Percentiles rank a stretch among this genome's conserved stretches.
Evolutionary conservation across 2,888 invertebrate genomes (phyloP).

Genomic region (Oxyscelio sp.): DNA sequence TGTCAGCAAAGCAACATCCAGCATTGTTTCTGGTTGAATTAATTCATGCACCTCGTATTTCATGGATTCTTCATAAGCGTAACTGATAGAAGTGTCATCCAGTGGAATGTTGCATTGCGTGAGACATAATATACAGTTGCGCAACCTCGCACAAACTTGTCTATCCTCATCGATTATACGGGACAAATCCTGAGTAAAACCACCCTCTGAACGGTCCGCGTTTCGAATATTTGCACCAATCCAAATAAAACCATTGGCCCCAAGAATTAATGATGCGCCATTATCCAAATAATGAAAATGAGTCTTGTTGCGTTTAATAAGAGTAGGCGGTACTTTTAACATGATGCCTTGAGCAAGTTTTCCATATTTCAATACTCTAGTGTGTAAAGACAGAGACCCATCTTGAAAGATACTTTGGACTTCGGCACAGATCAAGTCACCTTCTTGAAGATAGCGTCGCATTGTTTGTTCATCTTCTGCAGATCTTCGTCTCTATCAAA

Average conservation of each 20-base stretch:
- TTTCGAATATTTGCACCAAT: slow-evolving; percentile 92
- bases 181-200: slow-evolving; percentile 93
- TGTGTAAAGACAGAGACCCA: slow-evolving; percentile 97
- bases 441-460: slow-evolving; percentile 97
- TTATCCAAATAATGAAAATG: slow-evolving; percentile 98
- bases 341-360: slow-evolving; percentile 97
- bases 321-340: slow-evolving; percentile 96
- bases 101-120: slow-evolving; percentile 96
- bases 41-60: slow-evolving; percentile 94
- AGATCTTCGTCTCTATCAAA: slow-evolving; percentile 93
- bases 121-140: slow-evolving; percentile 96
- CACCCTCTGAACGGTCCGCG: slow-evolving; percentile 92
- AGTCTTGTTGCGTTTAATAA: slow-evolving; percentile 97
- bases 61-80: slow-evolving; percentile 96
- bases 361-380: slow-evolving; percentile 98
- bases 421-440: slow-evolving; percentile 99
- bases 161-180: slow-evolving; percentile 92
- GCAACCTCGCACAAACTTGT: slow-evolving; percentile 95
- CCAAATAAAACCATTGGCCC: slow-evolving; percentile 99
- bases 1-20: slow-evolving; percentile 94
- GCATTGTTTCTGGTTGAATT: slow-evolving; percentile 94
- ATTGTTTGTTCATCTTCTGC: slow-evolving; percentile 99
- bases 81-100: slow-evolving; percentile 96
- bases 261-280: slow-evolving; percentile 97
- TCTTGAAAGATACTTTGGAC: slow-evolving; percentile 97